Evolutionary conservation across 1,140 invertebrate genomes (phyloP).

Genomic region (Papilio glaucus): DNA sequence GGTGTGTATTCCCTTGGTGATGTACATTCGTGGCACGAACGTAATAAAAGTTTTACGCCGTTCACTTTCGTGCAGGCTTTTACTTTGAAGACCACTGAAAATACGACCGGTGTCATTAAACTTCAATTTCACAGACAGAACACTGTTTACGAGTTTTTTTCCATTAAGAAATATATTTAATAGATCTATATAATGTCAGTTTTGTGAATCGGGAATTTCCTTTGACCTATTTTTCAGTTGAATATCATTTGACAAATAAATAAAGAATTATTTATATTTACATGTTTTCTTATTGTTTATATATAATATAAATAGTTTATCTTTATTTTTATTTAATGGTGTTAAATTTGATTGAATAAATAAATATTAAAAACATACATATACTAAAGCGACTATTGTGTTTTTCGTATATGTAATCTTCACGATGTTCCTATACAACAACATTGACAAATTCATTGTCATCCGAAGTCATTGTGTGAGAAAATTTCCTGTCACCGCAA

Average conservation of each 20-base stretch:
- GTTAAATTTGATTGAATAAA: too few relatives aligned
- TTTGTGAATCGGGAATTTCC: too few relatives aligned
- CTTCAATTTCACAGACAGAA: constrained; percentile 7
- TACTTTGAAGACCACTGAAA: constrained; percentile 18
- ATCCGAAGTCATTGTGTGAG: neutral
- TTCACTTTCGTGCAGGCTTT: constrained; percentile 15
- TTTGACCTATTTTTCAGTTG: neutral
- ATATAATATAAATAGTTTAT: too few relatives aligned
- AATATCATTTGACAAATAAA: too few relatives aligned
- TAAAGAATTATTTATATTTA: too few relatives aligned
- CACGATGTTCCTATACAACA: too few relatives aligned
- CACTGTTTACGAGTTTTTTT: neutral
- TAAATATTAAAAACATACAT: too few relatives aligned
- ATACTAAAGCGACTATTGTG: too few relatives aligned
- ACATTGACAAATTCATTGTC: too few relatives aligned
- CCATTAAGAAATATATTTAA: neutral
- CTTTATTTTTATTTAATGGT: too few relatives aligned
- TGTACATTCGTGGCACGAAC: constrained; percentile 8
- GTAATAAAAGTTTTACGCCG: constrained; percentile 6
- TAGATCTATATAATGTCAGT: neutral
- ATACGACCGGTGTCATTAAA: constrained; percentile 6
- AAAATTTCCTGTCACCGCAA: constrained; percentile 2
- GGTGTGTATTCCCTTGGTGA: neutral
- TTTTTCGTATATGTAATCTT: too few relatives aligned
- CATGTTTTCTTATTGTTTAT: too few relatives aligned